A percentile compares a stretch with the other conserved stretches of the same genome.
Evolutionary conservation across 1,140 invertebrate species (phyloP).

Genomic region (Mesaphorura yosii): DNA sequence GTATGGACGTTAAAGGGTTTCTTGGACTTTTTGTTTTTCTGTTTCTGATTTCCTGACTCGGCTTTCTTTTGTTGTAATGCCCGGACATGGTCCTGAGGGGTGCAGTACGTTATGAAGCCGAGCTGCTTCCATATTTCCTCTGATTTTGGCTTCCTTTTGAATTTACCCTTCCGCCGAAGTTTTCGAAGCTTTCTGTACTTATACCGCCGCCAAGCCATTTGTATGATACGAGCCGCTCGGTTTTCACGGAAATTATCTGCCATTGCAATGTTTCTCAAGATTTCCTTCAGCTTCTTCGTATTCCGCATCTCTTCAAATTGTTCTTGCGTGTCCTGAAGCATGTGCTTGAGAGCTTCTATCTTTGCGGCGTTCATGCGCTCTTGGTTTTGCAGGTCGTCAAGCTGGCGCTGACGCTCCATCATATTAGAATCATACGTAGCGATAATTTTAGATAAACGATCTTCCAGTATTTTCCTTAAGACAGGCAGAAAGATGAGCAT

Average conservation of each 20-base stretch:
- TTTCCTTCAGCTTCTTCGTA: slow-evolving; percentile 19
- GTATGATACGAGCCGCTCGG: slow-evolving; percentile 24
- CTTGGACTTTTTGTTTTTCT: too few species aligned
- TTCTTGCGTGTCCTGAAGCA: slow-evolving; percentile 12
- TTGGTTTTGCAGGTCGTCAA: slow-evolving; percentile 7
- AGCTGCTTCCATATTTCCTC: too few species aligned
- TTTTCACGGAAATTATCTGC: slow-evolving; percentile 22
- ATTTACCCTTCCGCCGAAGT: not conserved
- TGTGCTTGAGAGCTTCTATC: slow-evolving; percentile 4
- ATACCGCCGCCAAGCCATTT: slow-evolving; percentile 13
- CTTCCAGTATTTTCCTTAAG: not conserved
- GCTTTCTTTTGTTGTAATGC: too few species aligned
- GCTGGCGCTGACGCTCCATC: slow-evolving; percentile 7
- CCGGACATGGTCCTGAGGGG: too few species aligned
- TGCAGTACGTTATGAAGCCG: too few species aligned
- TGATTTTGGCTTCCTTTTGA: not conserved
- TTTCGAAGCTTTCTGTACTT: not conserved
- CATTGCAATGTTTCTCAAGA: slow-evolving; percentile 22
- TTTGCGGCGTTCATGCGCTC: not conserved
- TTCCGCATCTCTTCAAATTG: slow-evolving; percentile 25
- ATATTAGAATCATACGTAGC: slow-evolving; percentile 18
- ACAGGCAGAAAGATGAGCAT: not conserved
- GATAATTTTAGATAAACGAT: slow-evolving; percentile 1
- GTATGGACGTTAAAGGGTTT: too few species aligned
- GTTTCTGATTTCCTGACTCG: too few species aligned